Conservation (phyloP, 2,888 invertebrate genomes). For the Hesperia comma region DNA sequence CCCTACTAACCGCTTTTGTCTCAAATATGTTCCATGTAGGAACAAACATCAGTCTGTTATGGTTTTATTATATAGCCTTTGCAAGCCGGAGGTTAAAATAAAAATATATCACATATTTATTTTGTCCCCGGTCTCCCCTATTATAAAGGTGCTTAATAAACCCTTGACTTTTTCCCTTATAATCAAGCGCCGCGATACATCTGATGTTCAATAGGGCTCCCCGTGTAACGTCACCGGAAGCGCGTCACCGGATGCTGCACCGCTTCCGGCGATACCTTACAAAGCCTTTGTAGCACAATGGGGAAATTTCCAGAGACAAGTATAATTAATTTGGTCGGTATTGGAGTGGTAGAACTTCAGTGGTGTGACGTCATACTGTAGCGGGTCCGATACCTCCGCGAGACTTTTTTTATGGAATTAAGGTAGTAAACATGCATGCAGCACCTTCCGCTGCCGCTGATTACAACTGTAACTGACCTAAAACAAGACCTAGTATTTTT, state of each 20-base stretch:
- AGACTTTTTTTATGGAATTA: too few relatives aligned
- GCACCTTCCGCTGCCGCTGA: too few relatives aligned
- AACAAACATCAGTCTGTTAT: too few relatives aligned
- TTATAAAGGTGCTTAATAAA: not conserved
- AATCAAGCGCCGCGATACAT: not conserved
- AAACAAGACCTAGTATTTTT: too few relatives aligned
- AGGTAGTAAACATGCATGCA: too few relatives aligned
- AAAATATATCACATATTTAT: not conserved
- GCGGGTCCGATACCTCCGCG: too few relatives aligned
- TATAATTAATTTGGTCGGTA: constrained; percentile 21
- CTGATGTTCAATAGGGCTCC: not conserved
- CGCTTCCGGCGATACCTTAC: constrained; percentile 30
- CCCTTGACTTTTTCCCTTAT: not conserved
- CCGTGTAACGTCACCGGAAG: constrained; percentile 26
- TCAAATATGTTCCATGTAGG: too few relatives aligned
- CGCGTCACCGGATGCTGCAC: constrained; percentile 27
- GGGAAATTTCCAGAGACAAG: constrained; percentile 24
- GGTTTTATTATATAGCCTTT: too few relatives aligned
- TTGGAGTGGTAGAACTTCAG: not conserved
- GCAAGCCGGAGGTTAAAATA: too few relatives aligned
- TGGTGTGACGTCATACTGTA: too few relatives aligned
- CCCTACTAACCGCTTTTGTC: too few relatives aligned
- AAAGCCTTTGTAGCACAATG: constrained; percentile 31
- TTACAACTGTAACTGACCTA: too few relatives aligned
- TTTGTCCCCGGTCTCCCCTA: not conserved